A percentile compares a stretch with the other conserved stretches of the same genome.
Conservation (phyloP, 2,888 invertebrate genomes). For the Tachina grossa region DNA sequence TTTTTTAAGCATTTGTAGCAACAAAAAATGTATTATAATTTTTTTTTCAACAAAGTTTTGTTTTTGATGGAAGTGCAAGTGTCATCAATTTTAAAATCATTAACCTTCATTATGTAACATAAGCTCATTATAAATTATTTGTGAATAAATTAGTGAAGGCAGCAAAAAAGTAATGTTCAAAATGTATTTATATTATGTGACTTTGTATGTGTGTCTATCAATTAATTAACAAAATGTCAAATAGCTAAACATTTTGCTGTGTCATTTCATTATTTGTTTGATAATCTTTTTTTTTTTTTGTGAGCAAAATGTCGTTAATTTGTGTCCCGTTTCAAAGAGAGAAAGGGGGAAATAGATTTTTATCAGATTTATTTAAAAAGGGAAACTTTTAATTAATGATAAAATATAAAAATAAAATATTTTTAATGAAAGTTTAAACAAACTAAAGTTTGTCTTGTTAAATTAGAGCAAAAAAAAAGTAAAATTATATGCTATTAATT, state of each 20-base stretch:
- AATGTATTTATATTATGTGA: neutral
- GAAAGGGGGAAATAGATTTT: too few relatives aligned
- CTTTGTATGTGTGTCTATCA: conserved; percentile 16
- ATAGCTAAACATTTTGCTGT: conserved; percentile 43
- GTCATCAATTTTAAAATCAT: conserved; percentile 63
- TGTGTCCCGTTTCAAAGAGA: neutral
- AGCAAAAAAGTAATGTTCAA: too few relatives aligned
- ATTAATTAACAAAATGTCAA: conserved; percentile 60
- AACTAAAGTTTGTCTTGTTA: neutral
- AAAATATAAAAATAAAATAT: neutral
- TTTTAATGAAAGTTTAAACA: neutral
- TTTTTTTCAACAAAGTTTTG: conserved; percentile 34
- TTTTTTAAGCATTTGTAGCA: conserved; percentile 31
- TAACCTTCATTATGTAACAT: conserved; percentile 40
- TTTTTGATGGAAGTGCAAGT: conserved; percentile 60
- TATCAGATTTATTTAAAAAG: neutral
- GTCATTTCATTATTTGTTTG: conserved; percentile 34
- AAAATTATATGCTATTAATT: too few relatives aligned
- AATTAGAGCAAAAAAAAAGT: too few relatives aligned
- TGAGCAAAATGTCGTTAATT: neutral
- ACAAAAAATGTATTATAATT: neutral
- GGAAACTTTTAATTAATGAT: conserved; percentile 12
- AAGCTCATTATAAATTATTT: conserved; percentile 57
- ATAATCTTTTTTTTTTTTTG: neutral
- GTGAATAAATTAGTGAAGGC: conserved; percentile 2